Evolutionary conservation across 2,113 vertebrate genomes (phyloP), one percentile per base, ranked within the genome.

Genomic region (Cromileptes altivelis): DNA sequence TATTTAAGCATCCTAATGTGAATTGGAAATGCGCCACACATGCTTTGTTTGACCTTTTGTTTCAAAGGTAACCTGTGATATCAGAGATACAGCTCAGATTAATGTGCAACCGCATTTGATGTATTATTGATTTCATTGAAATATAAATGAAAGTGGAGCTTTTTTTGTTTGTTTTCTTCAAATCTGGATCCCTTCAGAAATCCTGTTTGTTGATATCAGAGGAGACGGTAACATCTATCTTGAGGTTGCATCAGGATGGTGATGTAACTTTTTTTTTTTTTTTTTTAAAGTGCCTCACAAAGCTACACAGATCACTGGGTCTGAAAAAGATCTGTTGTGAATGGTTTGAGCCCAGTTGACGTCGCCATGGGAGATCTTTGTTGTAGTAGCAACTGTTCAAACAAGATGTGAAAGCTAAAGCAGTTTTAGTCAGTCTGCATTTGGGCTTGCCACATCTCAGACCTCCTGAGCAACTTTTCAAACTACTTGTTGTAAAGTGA

Each of bases 201-300:
- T 21, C 30, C n/a, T 61, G 65, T 27, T 33, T 79, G 70, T 79
- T 62, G 5, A 47, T 50, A 62, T 61, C 62, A 53, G 47, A 74
- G 23, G 30, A 53, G 60, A 67, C 33, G 15, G 45, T 8, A 57
- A 52, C 23, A 23, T 11, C 52, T 14, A 1, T 55, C 18, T 42
- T 47, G 53, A 14, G 6, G 45, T 74, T 68, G 55, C 70, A 42
- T 75, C 76, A 75, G 64, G 25, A 23, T 69, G 17, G 25, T 62
- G 56, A 78, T 83, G 73, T 15, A 65, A 72, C 11, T 1, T 50
- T 14, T 14, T 17, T 6, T n/a, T 60, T 27, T 27, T 27, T 27
- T 30, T 30, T 30, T 30, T 4, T 14, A 17, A n/a, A 23, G 18
- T 55, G 33, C 17, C 65, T 49, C 25, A 64, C 14, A 33, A 49